A percentile compares a stretch with the other conserved stretches of the same genome.
phyloP scores from a whole-genome alignment of 2,888 invertebrate genomes.

The Norana najaformis region DNA sequence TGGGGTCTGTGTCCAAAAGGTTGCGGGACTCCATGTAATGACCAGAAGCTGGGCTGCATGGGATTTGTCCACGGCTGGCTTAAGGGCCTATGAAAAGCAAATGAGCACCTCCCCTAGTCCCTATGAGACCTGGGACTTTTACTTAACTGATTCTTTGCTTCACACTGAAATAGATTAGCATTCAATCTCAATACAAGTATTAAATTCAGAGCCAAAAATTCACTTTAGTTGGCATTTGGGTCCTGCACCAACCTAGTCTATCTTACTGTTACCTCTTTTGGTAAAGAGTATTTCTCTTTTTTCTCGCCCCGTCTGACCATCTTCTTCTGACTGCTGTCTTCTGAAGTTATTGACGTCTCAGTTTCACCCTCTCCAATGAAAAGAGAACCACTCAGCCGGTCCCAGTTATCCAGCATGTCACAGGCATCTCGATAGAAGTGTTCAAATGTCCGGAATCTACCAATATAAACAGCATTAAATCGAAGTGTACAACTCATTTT shows the following conservation, averaged over 20 bases:
- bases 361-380: neutral
- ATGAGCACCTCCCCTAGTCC: too few species aligned
- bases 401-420: conserved; percentile 18
- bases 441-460: neutral
- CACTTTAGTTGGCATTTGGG: too few species aligned
- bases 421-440: conserved; percentile 5
- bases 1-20: too few species aligned
- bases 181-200: neutral
- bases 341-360: neutral
- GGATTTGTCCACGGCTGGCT: too few species aligned
- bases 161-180: too few species aligned
- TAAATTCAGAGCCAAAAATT: neutral
- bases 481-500: neutral
- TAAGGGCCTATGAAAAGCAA: too few species aligned
- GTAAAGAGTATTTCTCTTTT: neutral
- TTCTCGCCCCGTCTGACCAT: neutral
- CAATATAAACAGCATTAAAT: neutral
- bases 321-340: neutral
- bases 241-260: too few species aligned
- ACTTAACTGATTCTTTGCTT: too few species aligned
- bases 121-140: too few species aligned
- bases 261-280: neutral
- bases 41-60: too few species aligned
- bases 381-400: neutral
- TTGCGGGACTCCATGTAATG: too few species aligned